These are phyloP conservation scores for Labeo calbasu DNA, from an alignment of 2,797 vertebrate species.

Conservation along the genomic window DNA sequence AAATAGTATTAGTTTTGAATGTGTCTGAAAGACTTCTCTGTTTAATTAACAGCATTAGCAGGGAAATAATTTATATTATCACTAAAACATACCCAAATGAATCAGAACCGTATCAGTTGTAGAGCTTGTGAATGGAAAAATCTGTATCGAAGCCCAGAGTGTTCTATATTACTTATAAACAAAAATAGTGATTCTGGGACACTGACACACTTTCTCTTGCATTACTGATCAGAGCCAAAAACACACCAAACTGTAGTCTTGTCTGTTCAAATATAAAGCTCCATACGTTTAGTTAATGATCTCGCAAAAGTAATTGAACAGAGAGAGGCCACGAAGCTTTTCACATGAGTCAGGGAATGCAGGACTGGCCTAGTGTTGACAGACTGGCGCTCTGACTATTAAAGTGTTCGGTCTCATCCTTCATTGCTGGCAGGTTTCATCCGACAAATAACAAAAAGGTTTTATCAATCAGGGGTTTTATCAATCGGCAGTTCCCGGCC, in stretches of 20 bases:
- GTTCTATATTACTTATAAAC: neutral
- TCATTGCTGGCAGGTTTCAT: conserved; percentile 13
- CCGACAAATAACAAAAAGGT: conserved; percentile 27
- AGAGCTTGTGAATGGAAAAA: neutral
- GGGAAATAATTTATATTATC: too few relatives aligned
- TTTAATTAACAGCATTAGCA: neutral
- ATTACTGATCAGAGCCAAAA: conserved; percentile 6
- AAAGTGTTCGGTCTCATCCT: conserved; percentile 9
- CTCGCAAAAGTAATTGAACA: neutral
- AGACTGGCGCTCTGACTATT: neutral
- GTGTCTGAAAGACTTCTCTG: neutral
- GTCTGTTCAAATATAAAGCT: neutral
- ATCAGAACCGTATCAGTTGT: neutral
- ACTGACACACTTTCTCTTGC: neutral
- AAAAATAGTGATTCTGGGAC: neutral
- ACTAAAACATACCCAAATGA: neutral
- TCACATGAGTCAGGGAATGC: conserved; percentile 13
- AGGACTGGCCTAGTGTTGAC: neutral
- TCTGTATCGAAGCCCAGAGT: neutral
- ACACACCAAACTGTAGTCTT: neutral
- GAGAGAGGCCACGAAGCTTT: neutral
- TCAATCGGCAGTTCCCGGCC: conserved; percentile 25
- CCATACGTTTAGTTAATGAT: neutral
- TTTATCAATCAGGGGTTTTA: conserved; percentile 39
- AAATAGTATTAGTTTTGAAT: neutral